phyloP scores from a whole-genome alignment of 1,140 invertebrate genomes.

The Vanessa atalanta region DNA sequence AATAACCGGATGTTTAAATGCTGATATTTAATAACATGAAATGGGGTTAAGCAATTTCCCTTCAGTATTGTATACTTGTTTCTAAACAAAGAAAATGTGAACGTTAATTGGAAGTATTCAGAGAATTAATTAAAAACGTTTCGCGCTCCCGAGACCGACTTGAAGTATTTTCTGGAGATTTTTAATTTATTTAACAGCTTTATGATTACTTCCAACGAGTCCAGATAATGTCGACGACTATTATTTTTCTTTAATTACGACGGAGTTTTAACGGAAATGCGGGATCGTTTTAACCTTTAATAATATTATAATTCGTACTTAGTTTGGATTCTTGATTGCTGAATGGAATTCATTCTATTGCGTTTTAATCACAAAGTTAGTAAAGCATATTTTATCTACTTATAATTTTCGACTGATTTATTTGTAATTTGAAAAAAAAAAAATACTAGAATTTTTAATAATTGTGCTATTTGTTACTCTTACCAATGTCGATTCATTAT shows the following conservation, averaged over 20 bases:
- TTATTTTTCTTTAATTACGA: not conserved
- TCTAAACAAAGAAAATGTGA: conserved; percentile 1
- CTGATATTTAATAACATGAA: not conserved
- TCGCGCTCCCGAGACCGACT: not conserved
- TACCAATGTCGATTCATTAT: no score
- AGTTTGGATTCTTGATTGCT: no score
- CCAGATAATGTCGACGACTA: not conserved
- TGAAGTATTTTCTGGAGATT: not conserved
- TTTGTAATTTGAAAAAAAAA: no score
- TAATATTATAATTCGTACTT: no score
- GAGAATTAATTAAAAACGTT: conserved; percentile 4
- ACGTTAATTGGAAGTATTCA: conserved; percentile 1
- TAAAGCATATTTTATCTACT: no score
- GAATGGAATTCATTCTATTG: no score
- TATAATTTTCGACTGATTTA: no score
- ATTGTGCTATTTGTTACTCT: no score
- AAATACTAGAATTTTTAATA: no score
- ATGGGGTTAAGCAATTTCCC: conserved; percentile 1
- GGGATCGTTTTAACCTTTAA: no score
- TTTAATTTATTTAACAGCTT: not conserved
- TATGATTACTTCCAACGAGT: not conserved
- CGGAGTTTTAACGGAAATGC: not conserved
- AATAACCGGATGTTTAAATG: not conserved
- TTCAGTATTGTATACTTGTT: not conserved
- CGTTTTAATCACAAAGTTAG: no score